Evolutionary conservation across 2,113 vertebrate genomes (phyloP), one percentile per base, ranked within the genome.

Genomic region (Oceanodroma tethys): DNA sequence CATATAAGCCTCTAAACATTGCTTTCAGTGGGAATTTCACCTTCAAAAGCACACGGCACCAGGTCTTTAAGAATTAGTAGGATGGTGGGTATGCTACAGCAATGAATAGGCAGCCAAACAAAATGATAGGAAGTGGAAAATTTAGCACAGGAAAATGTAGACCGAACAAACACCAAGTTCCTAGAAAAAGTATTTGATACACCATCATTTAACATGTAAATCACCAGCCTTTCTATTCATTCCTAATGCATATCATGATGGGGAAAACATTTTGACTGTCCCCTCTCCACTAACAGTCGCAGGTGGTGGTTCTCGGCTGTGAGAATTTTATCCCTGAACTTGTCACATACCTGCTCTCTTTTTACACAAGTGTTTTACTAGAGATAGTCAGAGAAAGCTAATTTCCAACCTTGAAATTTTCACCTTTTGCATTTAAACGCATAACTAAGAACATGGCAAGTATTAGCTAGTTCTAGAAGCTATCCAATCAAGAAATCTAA

Each of bases 71-170:
- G 32, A 55, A 45, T 63, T 22, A 7, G 6, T 23, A 36, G 30
- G 21, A 30, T n/a, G 4, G 3, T 11, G 18, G 36, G 18, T 6
- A 12, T 0, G 0, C 7, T 42, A 47, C 34, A 47, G 30, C 22
- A 40, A 11, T 7, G 43, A 48, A 55, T 50, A 63, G 15, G 36
- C 34, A 81, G 13, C 20, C 25, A 72, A 79, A 32, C 6, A 56
- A 81, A 83, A 9, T 9, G 9, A 60, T 3, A 55, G 16, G 18
- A 42, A 60, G 40, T 21, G 80, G 34, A 60, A 93, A 32, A 48
- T 48, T 53, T 29, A 76, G 36, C 34, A 34, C 16, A 73, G 23
- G 23, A 66, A 79, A 81, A 26, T 2, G 3, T 0, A 66, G 14
- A 38, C 9, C n/a, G 19, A 66, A 34, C 7, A 32, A 10, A 16